Conservation (phyloP, 37 sponge, comb jelly and placozoan genomes). For the Hormiphora californensis region DNA sequence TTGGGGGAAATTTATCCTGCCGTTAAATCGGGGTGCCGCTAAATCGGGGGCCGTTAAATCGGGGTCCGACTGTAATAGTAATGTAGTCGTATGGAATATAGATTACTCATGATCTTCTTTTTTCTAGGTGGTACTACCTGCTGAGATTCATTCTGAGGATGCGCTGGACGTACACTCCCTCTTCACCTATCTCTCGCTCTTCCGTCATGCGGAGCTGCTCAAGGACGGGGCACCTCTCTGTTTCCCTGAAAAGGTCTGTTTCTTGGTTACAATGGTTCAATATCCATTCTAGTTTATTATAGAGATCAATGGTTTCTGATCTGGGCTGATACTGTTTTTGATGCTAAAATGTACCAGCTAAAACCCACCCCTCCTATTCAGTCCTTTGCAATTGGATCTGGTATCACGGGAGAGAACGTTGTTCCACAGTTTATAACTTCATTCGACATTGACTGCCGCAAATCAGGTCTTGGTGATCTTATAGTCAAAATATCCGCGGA, state of each 20-base stretch:
- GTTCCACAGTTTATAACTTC: background rate
- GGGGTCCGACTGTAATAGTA: too few species aligned
- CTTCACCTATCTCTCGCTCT: background rate
- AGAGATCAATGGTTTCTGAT: too few species aligned
- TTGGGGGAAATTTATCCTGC: too few species aligned
- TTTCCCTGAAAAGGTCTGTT: background rate
- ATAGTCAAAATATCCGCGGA: background rate
- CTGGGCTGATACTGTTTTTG: background rate
- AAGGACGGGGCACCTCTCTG: background rate
- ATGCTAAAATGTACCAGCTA: background rate
- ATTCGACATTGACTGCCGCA: background rate
- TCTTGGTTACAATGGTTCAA: background rate
- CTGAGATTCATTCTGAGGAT: background rate
- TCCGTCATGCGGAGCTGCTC: background rate
- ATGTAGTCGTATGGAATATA: too few species aligned
- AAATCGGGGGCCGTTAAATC: too few species aligned
- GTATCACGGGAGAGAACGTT: background rate
- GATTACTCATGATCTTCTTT: background rate
- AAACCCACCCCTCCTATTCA: background rate
- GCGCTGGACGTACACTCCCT: background rate
- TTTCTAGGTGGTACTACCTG: background rate
- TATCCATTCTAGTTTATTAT: too few species aligned
- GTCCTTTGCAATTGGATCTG: conserved; percentile 4
- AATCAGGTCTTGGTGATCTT: background rate
- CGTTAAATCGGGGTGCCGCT: too few species aligned